phyloP scores from a whole-genome alignment of 2,888 invertebrate species.

The Nomada flava region DNA sequence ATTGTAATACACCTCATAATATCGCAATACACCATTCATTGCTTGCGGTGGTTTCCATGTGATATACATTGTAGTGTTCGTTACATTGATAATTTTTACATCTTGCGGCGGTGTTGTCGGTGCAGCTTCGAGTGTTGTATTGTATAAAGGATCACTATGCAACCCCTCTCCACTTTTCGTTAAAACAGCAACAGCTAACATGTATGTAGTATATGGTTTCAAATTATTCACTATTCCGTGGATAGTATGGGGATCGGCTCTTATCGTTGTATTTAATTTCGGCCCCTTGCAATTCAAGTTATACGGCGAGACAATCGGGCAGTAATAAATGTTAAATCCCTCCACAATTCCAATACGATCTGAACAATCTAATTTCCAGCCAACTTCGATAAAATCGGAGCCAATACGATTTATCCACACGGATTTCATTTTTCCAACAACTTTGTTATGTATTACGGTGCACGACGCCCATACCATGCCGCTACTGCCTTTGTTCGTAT shows the following conservation, averaged over 20 bases:
- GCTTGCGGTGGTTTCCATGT: slow-evolving; percentile 89
- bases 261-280: slow-evolving; percentile 83
- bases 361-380: slow-evolving; percentile 92
- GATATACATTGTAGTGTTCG: slow-evolving; percentile 87
- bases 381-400: slow-evolving; percentile 87
- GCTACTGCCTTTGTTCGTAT: slow-evolving; percentile 89
- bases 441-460: slow-evolving; percentile 86
- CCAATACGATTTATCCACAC: slow-evolving; percentile 85
- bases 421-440: slow-evolving; percentile 86
- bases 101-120: slow-evolving; percentile 87
- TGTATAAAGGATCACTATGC: slow-evolving; percentile 87
- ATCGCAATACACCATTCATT: slow-evolving; percentile 90
- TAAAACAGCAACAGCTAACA: slow-evolving; percentile 88
- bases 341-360: slow-evolving; percentile 89
- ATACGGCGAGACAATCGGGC: slow-evolving; percentile 87
- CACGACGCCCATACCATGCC: slow-evolving; percentile 95
- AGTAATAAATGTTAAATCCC: slow-evolving; percentile 92
- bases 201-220: slow-evolving; percentile 91
- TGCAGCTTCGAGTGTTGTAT: slow-evolving; percentile 90
- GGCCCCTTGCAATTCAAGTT: slow-evolving; percentile 86
- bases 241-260: slow-evolving; percentile 85
- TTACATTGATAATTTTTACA: slow-evolving; percentile 86
- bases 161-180: slow-evolving; percentile 86
- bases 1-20: slow-evolving; percentile 88
- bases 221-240: slow-evolving; percentile 87